Percentiles rank a stretch among this genome's conserved stretches.
These are phyloP conservation scores for Hydrochoerus hydrochaeris DNA, from an alignment of 2,113 vertebrate genomes.

Conservation along the genomic window DNA sequence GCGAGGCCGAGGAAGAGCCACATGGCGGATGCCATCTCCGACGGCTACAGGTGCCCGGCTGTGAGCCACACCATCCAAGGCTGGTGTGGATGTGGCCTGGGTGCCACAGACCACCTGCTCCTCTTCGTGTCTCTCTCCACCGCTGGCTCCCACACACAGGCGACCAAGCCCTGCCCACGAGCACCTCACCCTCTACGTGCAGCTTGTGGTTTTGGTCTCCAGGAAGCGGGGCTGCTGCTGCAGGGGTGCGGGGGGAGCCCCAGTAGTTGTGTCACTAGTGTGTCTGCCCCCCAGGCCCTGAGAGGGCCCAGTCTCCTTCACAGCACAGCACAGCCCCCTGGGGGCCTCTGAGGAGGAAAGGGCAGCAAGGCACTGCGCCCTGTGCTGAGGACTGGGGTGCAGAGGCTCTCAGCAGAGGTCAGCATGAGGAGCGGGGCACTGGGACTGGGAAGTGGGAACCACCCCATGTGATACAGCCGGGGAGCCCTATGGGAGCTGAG, in stretches of 20 bases:
- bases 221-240: constrained; percentile 81
- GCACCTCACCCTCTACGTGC: not conserved
- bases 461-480: rapidly evolving
- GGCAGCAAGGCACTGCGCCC: not conserved
- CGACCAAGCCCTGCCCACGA: not conserved
- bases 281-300: not conserved
- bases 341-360: not conserved
- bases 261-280: not conserved
- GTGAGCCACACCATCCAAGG: not conserved
- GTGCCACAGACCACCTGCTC: rapidly evolving
- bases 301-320: not conserved
- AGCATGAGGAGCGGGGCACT: not conserved
- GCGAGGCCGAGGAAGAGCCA: not conserved
- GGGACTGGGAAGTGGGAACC: not conserved
- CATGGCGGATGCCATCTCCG: not conserved
- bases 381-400: too few species aligned
- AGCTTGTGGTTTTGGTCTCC: constrained; percentile 77
- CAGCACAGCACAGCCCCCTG: not conserved
- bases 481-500: not conserved
- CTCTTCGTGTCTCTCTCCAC: not conserved
- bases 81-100: not conserved
- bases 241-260: constrained; percentile 43
- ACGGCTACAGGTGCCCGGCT: rapidly evolving
- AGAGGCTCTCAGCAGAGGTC: not conserved
- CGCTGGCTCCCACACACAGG: not conserved